These are phyloP conservation scores for Falco rusticolus DNA, from an alignment of 2,797 vertebrate genomes.

Conservation along the genomic window DNA sequence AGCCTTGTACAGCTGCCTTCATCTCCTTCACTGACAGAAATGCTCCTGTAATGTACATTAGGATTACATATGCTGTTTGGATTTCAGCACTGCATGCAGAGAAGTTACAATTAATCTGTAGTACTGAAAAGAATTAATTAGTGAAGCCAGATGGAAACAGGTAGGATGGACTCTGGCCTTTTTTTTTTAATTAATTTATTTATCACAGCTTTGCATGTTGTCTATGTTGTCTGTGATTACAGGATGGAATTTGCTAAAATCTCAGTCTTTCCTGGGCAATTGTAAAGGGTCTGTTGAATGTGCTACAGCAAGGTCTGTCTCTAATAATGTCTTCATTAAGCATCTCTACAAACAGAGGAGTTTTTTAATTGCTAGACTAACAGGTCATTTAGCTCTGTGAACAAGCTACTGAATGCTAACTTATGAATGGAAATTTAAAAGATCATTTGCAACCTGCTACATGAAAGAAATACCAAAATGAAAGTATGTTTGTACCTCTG, in stretches of 20 bases:
- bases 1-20: not conserved
- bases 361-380: conserved; percentile 39
- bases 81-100: not conserved
- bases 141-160: not conserved
- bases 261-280: not conserved
- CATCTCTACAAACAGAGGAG: conserved; percentile 11
- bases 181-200: not conserved
- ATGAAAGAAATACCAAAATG: conserved; percentile 22
- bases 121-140: not conserved
- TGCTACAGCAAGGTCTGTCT: conserved; percentile 10
- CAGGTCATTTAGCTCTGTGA: conserved; percentile 1
- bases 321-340: conserved; percentile 56
- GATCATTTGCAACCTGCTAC: conserved; percentile 23
- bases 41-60: not conserved
- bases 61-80: not conserved
- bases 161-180: not conserved
- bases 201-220: not conserved
- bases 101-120: not conserved
- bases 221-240: not conserved
- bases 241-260: not conserved
- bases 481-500: not conserved
- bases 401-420: not conserved
- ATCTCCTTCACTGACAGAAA: not conserved
- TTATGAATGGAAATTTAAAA: conserved; percentile 35
- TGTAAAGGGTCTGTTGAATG: not conserved